Evolutionary conservation across 2,888 invertebrate genomes (phyloP), one percentile per base, ranked within the genome.

Genomic region (Gastracanthus pulcherrimus): DNA sequence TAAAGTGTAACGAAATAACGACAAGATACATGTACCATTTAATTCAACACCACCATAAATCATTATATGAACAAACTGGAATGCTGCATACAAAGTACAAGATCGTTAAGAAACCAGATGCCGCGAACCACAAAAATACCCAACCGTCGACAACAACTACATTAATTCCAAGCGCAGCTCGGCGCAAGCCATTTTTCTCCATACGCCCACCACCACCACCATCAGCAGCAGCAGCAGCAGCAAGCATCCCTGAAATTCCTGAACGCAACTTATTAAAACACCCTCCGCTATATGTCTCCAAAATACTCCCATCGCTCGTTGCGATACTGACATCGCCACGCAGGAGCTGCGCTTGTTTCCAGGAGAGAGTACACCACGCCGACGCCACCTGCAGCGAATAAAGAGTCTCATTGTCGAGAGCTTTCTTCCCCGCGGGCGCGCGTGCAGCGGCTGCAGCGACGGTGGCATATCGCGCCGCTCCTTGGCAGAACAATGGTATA

Each of bases 401-500:
- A 83, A 84, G 82, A 82, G 70, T 83, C n/a, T n/a, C 82, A 84
- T 83, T 80, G 84, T 82, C 70, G 71, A 72, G 80, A 84, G 82
- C 83, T 86, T 87, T 85, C 86, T 86, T 83, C 78, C 72, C 60
- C 69, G 55, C 67, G 67, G 71, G 62, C 19, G 31, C 34, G 41
- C 62, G 66, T 74, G 81, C 80, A n/a, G 7, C 31, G 64, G 41
- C 31, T 13, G 58, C 58, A 26, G 41, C 5, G 41, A 3, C 41
- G 7, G 51, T 34, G 48, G 41, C 74, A 31, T 76, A 62, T 70
- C 51, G 64, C 26, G 36, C 31, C 51, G 51, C 74, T 48, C 82
- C 76, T 71, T 85, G 86, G 85, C 88, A 86, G 88, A 87, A 89
- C 89, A 90, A 90, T 90, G 88, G 87, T 84, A 87, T 87, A 89